A percentile compares a stretch with the other conserved stretches of the same genome.
Conservation (phyloP, 37 sponge, comb jelly and placozoan genomes). For the Oopsacas minuta region DNA sequence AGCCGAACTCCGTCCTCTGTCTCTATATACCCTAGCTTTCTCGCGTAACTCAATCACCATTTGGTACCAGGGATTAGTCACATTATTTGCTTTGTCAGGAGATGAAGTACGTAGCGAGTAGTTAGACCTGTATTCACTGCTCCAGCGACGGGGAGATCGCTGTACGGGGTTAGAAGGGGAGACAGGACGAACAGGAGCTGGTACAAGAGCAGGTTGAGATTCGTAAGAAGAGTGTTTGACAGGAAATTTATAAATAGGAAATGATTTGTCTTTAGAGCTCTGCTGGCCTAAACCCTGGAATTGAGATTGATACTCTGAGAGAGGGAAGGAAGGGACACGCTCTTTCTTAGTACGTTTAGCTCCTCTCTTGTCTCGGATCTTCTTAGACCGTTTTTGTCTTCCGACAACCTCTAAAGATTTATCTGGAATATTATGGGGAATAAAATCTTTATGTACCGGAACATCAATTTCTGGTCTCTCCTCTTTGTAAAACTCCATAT, state of each 20-base stretch:
- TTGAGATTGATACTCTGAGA: slow-evolving; percentile 6
- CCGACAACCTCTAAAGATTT: not conserved
- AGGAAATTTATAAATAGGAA: too few species aligned
- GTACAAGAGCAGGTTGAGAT: too few species aligned
- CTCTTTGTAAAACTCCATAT: not conserved
- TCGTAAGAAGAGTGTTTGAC: too few species aligned
- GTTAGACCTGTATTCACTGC: not conserved
- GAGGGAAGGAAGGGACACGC: not conserved
- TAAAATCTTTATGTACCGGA: not conserved
- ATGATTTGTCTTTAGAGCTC: not conserved
- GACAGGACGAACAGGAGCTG: not conserved
- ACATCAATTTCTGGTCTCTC: not conserved
- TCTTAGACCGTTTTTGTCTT: not conserved
- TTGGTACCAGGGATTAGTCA: not conserved
- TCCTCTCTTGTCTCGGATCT: not conserved
- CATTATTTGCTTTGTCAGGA: not conserved
- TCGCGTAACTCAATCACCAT: not conserved
- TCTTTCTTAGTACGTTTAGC: not conserved
- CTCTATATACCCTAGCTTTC: not conserved
- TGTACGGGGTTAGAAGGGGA: not conserved
- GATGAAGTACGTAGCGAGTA: not conserved
- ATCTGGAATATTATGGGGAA: not conserved
- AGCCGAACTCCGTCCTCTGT: not conserved
- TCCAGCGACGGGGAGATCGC: not conserved
- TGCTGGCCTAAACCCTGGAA: not conserved